Evolutionary conservation across 2,113 vertebrate genomes (phyloP).

Genomic region (Egretta garzetta): DNA sequence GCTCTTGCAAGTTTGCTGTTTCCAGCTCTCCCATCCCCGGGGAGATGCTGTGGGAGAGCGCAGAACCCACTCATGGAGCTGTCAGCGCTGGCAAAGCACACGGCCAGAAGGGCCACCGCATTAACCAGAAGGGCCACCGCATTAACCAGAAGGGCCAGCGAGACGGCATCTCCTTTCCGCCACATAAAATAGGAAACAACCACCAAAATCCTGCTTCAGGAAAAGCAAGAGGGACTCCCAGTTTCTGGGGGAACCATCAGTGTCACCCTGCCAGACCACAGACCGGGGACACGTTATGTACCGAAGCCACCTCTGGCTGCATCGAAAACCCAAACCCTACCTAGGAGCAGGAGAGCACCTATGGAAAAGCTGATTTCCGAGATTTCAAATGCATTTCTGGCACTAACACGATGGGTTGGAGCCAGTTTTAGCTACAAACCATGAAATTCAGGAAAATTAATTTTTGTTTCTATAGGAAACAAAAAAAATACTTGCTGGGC

Average conservation of each 20-base stretch:
- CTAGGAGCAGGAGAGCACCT: background rate
- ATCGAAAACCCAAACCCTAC: background rate
- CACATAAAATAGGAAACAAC: background rate
- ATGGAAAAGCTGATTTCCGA: background rate
- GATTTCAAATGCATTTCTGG: background rate
- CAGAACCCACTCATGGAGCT: background rate
- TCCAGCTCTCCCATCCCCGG: background rate
- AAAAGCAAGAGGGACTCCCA: rapidly evolving
- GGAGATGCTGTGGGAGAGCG: background rate
- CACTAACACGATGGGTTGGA: background rate
- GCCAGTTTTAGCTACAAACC: constrained; percentile 11
- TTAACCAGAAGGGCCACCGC: background rate
- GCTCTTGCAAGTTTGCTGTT: background rate
- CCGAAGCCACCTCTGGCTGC: background rate
- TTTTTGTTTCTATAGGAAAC: constrained; percentile 6
- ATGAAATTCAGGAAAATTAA: constrained; percentile 29
- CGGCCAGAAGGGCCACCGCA: background rate
- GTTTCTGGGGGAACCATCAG: background rate
- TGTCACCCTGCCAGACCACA: background rate
- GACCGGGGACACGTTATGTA: rapidly evolving
- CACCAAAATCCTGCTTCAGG: background rate
- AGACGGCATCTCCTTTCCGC: background rate
- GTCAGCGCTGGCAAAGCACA: background rate
- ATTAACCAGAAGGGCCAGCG: rapidly evolving
- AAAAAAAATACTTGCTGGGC: background rate